Evolutionary conservation across 2,113 vertebrate genomes (phyloP), one percentile per base, ranked within the genome.

Genomic region (Pungitius pungitius): DNA sequence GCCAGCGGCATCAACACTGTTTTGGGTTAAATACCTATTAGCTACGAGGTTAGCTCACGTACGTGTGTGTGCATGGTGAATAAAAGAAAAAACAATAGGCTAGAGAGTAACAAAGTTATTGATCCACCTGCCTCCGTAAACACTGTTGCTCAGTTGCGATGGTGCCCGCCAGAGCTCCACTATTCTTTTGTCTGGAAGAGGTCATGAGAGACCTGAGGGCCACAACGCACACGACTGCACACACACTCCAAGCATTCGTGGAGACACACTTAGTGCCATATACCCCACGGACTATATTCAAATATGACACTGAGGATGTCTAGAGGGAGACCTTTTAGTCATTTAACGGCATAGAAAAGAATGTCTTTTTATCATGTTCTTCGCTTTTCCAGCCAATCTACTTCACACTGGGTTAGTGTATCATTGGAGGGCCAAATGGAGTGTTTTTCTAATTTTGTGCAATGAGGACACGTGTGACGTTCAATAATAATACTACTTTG

Each of bases 181-280:
- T 81, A 78, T 63, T 84, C 45, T 83, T 64, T 68, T 18, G 78
- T 71, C 76, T 64, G 40, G 61, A 64, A 42, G 61, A 37, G 26
- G 62, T 75, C 71, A 73, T 75, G 55, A 65, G 30, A 58, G 73
- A 80, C 73, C 60, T 57, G 49, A 43, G 60, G 70, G 39, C 11
- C 2, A 60, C 43, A 14, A 42, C 15, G 8, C 17, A 27, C 35
- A 42, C 2, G 40, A 33, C n/a, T 24, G 10, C 40, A 37, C 20
- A 20, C 27, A 69, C 15, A 5, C 22, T 12, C 14, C 4, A 40
- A 35, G 27, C 17, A 22, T 40, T 42, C 62, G 22, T 43, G 26
- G 43, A 43, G 37, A 33, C 47, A 43, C 58, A 61, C 17, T 45
- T 15, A 10, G 10, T 15, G 18, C 13, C 20, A 37, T 59, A 18